phyloP scores from a whole-genome alignment of 2,113 vertebrate species.

The Eidolon helvum region DNA sequence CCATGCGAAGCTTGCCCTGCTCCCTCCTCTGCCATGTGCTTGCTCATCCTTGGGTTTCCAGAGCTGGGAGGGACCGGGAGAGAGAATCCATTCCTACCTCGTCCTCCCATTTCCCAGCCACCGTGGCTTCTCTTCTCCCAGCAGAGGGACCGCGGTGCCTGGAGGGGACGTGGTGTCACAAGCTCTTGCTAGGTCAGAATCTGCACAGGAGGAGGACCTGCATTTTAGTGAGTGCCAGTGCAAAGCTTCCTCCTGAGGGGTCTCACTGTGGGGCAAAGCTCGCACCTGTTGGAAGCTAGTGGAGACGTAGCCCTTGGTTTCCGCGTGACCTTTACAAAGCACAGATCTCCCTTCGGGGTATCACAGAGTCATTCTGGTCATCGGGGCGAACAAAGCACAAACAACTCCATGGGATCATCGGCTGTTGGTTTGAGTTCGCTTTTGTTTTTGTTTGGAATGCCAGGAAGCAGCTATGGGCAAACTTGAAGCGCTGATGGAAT shows the following conservation, averaged over 20 bases:
- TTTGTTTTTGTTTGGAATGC: slow-evolving; percentile 58
- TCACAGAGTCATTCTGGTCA: neutral
- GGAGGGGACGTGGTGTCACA: neutral
- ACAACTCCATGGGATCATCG: neutral
- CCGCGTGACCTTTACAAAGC: slow-evolving; percentile 19
- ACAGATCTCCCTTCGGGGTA: neutral
- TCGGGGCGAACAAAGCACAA: neutral
- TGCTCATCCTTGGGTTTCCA: neutral
- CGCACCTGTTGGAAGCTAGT: neutral
- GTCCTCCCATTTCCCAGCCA: neutral
- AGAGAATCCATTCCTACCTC: too few species aligned
- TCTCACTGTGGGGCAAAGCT: neutral
- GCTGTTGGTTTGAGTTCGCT: slow-evolving; percentile 18
- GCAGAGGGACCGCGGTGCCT: accelerated
- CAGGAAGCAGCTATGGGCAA: slow-evolving; percentile 12
- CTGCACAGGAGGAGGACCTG: neutral
- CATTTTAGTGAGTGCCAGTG: neutral
- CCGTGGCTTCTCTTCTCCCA: neutral
- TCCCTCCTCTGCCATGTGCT: neutral
- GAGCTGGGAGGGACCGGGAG: neutral
- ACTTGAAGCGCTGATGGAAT: neutral
- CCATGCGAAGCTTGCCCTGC: too few species aligned
- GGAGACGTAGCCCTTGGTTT: neutral
- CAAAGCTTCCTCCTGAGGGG: neutral
- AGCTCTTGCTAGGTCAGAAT: neutral